Base-by-base conservation (phyloP, 1,140 invertebrate species). In the Papilio machaon region DNA sequence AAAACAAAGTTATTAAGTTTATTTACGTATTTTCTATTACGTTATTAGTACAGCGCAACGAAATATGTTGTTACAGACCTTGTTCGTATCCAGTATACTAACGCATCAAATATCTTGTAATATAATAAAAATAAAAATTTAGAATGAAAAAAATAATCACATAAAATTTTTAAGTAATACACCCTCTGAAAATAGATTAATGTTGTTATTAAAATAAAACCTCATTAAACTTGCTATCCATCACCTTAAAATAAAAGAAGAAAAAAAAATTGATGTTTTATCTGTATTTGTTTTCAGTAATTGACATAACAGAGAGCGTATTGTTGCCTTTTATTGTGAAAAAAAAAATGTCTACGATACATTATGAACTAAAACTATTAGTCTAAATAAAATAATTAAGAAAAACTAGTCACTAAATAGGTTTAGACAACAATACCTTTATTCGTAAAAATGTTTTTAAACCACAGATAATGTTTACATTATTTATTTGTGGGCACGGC, bases 1-100 rank as follows among this genome's bases (percentile, higher is more conserved):
- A 87, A 81, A 82, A 80, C 73, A 84, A 75, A 86, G 64, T 73
- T 84, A 85, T 85, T 86, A 87, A 84, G 67, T 86, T 82, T 83
- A 85, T 73, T 86, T 89, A 90, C 85, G 85, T 87, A 89, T 88
- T 86, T 46, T 85, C 84, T 87, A 90, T 89, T 88, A 90, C 88
- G 86, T 83, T 77, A 82, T 46, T 54, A 78, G 54, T n/a, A 38
- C 49, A 23, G 49, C 35, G 52, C 9, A 13, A 64, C 54, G 15
- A 2, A 38, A 4, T 17, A 35, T 35, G 11, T 35, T 23, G 13
- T 35, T 13, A 70, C 64, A 67, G 64, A 64, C n/a, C 58, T 64
- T 64, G 19, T 64, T 23, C 23, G 52, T 17, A 54, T 54, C 52
- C 13, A 54, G 23, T 30, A 30, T 30, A 30, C 17, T 54, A 17